Percentiles rank a stretch among this genome's conserved stretches.
Evolutionary conservation across 1,140 invertebrate species (phyloP).

Genomic region (Argopecten irradians): DNA sequence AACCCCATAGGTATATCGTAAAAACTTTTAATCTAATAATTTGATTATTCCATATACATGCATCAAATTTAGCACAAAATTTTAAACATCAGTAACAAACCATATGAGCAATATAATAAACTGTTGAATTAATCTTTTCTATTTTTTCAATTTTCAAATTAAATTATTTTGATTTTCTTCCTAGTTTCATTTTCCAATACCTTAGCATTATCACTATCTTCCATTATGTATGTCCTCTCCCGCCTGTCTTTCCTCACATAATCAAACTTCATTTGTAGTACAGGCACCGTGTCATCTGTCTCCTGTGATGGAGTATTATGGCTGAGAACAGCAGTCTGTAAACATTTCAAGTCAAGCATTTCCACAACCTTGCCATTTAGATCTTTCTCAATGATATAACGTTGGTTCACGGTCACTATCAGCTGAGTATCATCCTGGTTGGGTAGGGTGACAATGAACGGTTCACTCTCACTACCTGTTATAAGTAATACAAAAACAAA

Average conservation of each 20-base stretch:
- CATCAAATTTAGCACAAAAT: too few relatives aligned
- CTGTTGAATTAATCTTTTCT: too few relatives aligned
- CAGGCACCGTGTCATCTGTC: constrained; percentile 39
- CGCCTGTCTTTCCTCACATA: constrained; percentile 63
- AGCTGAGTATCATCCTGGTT: constrained; percentile 55
- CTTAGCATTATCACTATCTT: constrained; percentile 53
- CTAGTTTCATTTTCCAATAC: constrained; percentile 42
- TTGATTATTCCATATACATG: too few relatives aligned
- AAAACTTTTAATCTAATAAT: too few relatives aligned
- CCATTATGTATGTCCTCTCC: constrained; percentile 65
- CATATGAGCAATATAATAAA: too few relatives aligned
- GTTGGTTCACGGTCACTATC: constrained; percentile 61
- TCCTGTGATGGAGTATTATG: constrained; percentile 8
- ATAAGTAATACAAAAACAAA: neutral
- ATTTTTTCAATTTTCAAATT: neutral
- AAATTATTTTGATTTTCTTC: neutral
- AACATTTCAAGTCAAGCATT: constrained; percentile 62
- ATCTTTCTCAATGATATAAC: constrained; percentile 68
- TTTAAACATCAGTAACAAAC: too few relatives aligned
- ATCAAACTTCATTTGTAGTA: constrained; percentile 62
- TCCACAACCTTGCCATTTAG: constrained; percentile 57
- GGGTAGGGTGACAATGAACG: constrained; percentile 63
- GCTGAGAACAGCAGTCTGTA: constrained; percentile 29
- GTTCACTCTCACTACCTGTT: constrained; percentile 67
- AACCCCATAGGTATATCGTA: too few relatives aligned